Evolutionary conservation across 2,888 invertebrate species (phyloP).

Genomic region (Dynastes grantii): DNA sequence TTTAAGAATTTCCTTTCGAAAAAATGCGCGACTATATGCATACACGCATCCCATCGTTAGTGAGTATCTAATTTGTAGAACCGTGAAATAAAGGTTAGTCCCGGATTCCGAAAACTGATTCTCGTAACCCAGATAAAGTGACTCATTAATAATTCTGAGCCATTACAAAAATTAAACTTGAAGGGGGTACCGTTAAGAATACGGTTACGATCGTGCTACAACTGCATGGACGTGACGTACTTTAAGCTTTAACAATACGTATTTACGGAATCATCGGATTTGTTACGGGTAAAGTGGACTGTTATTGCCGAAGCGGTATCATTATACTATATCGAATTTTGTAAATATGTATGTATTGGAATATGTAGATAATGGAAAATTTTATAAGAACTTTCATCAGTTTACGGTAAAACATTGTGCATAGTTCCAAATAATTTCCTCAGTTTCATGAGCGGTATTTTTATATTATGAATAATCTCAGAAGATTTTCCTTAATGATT

Average conservation of each 20-base stretch:
- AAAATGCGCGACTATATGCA: neutral
- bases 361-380: neutral
- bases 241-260: constrained; percentile 15
- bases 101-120: constrained; percentile 9
- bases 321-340: constrained; percentile 1
- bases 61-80: neutral
- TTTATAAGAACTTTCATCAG: too few relatives aligned
- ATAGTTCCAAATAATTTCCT: too few relatives aligned
- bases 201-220: constrained; percentile 29
- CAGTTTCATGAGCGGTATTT: too few relatives aligned
- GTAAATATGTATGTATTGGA: neutral
- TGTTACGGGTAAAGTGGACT: neutral
- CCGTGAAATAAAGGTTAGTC: neutral
- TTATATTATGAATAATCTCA: too few relatives aligned
- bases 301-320: neutral
- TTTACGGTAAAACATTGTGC: too few relatives aligned
- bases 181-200: constrained; percentile 22
- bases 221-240: constrained; percentile 18
- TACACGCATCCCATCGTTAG: neutral
- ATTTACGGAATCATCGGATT: constrained; percentile 8
- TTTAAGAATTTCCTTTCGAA: neutral
- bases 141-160: constrained; percentile 31
- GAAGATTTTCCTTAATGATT: too few relatives aligned
- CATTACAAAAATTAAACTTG: constrained; percentile 19
- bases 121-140: constrained; percentile 35